Evolutionary conservation across 2,888 invertebrate genomes (phyloP), one percentile per base, ranked within the genome.

Genomic region (Syrphus vitripennis): DNA sequence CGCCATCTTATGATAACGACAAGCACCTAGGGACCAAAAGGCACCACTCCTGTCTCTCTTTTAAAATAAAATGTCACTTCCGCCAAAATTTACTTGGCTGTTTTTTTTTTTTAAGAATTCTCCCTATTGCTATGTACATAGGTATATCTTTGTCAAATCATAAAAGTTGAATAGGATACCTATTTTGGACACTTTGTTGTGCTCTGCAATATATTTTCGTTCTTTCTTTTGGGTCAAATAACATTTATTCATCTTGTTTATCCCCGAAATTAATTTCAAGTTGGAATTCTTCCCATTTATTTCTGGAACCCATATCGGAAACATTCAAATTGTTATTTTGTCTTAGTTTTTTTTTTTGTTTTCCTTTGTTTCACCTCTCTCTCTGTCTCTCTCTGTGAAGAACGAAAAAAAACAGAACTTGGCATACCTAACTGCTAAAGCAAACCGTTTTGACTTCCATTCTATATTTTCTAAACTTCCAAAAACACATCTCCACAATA

Each of bases 281-380:
- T 84, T 84, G 84, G 81, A 84, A 84, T 74, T 50, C 67, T 84
- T 80, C 71, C 70, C 76, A 82, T 67, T 82, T 77, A 34, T 76
- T 63, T 16, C 34, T 50, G 21, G 21, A 34, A 50, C 4, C 16
- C 24, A 65, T 21, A 34, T 50, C 34, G n/a, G 31, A 50, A 34
- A n/a, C 34, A 50, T 67, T 67, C 21, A 50, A 50, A 67, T 34
- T 24, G n/a, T 67, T 26, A n/a, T 50, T 50, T 24, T 34, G n/a
- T 4, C 29, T 12, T 26, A 19, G 5, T 29, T 19, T 71, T 61
- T 21, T 57, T 53, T 0, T 65, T 3, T 29, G 1, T 40, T 24
- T 31, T 45, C 48, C 10, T 42, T 16, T 19, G 61, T 57, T 55
- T 21, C 14, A 14, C 40, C 24, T 42, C 57, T 67, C 45, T 26